Percentiles rank a stretch among this genome's conserved stretches.
Evolutionary conservation across 2,888 invertebrate species (phyloP).

Genomic region (Amphimallon solstitiale): DNA sequence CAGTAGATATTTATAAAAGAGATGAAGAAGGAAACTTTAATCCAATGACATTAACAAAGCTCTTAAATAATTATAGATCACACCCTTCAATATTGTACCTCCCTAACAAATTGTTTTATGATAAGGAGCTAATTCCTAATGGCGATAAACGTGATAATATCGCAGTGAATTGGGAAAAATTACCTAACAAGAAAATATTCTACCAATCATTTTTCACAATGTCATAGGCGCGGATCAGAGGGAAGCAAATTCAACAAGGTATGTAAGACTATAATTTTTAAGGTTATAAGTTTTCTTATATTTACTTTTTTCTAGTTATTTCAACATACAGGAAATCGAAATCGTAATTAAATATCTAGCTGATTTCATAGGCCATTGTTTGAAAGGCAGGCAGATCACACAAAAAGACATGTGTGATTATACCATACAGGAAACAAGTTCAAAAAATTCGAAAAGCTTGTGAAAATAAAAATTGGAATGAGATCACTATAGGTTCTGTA

Average conservation of each 20-base stretch:
- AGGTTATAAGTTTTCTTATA: neutral
- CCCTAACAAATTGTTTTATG: conserved; percentile 78
- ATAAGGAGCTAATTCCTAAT: conserved; percentile 67
- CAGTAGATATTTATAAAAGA: conserved; percentile 63
- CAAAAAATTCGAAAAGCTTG: conserved; percentile 63
- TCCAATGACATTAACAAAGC: conserved; percentile 74
- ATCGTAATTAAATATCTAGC: conserved; percentile 69
- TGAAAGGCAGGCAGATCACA: conserved; percentile 63
- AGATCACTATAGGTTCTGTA: conserved; percentile 78
- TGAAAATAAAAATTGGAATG: conserved; percentile 54
- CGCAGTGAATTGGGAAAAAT: conserved; percentile 60
- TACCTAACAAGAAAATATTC: conserved; percentile 63
- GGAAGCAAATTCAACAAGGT: conserved; percentile 65
- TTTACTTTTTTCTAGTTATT: conserved; percentile 62
- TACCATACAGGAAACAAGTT: conserved; percentile 66
- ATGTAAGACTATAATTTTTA: conserved; percentile 9
- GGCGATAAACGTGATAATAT: conserved; percentile 51
- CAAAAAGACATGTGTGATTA: conserved; percentile 67
- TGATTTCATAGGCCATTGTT: conserved; percentile 62
- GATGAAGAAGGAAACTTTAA: conserved; percentile 56
- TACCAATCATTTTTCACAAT: conserved; percentile 70
- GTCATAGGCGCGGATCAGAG: conserved; percentile 67
- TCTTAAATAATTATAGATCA: conserved; percentile 79
- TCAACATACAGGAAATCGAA: conserved; percentile 70
- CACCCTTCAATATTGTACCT: conserved; percentile 72